Conservation (phyloP, 2,888 invertebrate species). For the Trissolcus brochymenae region DNA sequence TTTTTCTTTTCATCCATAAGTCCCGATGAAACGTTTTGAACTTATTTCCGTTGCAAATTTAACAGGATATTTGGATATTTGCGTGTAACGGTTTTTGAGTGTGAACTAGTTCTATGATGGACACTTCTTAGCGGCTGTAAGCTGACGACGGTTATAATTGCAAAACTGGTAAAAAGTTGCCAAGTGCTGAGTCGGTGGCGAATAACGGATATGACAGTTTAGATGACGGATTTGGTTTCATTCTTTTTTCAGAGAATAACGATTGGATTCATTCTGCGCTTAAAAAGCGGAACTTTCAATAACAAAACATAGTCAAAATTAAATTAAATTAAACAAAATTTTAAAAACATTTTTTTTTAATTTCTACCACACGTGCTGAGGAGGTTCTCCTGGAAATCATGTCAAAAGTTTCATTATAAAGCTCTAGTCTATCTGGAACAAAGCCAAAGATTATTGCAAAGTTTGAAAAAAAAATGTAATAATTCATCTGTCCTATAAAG, state of each 20-base stretch:
- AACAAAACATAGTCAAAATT: too few relatives aligned
- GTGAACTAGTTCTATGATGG: constrained; percentile 47
- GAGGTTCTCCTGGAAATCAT: too few relatives aligned
- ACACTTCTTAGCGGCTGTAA: constrained; percentile 29
- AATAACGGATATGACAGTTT: constrained; percentile 12
- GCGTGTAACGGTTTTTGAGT: constrained; percentile 30
- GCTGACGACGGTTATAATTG: constrained; percentile 40
- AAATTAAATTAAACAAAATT: too few relatives aligned
- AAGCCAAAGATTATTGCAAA: too few relatives aligned
- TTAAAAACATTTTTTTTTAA: too few relatives aligned
- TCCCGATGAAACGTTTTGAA: background rate
- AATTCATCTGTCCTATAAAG: constrained; percentile 30
- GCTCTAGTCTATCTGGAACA: too few relatives aligned
- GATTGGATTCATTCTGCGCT: too few relatives aligned
- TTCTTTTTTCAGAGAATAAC: too few relatives aligned
- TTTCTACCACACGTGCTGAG: too few relatives aligned
- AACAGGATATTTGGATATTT: constrained; percentile 38
- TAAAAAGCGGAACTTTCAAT: too few relatives aligned
- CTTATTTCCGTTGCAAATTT: constrained; percentile 42
- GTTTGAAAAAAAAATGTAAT: constrained; percentile 8
- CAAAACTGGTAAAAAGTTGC: constrained; percentile 30
- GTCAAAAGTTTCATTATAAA: too few relatives aligned
- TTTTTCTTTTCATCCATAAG: constrained; percentile 1
- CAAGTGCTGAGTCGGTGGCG: constrained; percentile 1
- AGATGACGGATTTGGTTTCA: too few relatives aligned